A percentile compares a stretch with the other conserved stretches of the same genome.
phyloP scores from a whole-genome alignment of 1,140 invertebrate genomes.

The Himalopsyche phryganea region DNA sequence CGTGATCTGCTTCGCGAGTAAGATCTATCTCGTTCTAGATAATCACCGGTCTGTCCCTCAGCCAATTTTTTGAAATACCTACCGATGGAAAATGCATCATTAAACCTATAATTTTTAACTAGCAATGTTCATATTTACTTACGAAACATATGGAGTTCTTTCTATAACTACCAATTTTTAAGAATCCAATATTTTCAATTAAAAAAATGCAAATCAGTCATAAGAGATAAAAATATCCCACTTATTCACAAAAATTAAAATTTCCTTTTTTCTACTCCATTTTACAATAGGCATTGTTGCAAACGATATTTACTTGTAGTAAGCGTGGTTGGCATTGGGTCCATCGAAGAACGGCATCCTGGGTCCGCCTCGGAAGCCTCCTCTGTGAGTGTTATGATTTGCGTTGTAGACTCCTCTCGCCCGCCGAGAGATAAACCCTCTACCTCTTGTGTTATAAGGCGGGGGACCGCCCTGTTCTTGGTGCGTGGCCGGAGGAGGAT shows the following conservation, averaged over 20 bases:
- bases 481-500: constrained; percentile 33
- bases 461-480: background rate
- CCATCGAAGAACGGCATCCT: constrained; percentile 46
- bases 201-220: too few species aligned
- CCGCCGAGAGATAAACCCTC: constrained; percentile 12
- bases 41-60: constrained; percentile 40
- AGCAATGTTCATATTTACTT: too few species aligned
- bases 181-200: too few species aligned
- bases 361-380: constrained; percentile 11
- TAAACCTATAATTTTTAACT: too few species aligned
- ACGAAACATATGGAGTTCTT: too few species aligned
- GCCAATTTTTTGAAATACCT: constrained; percentile 53
- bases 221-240: too few species aligned
- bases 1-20: constrained; percentile 37
- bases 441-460: background rate
- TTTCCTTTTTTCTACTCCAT: too few species aligned
- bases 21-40: constrained; percentile 38
- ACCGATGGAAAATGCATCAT: constrained; percentile 28
- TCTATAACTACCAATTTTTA: too few species aligned
- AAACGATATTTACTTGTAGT: constrained; percentile 44
- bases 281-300: too few species aligned
- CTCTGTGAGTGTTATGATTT: background rate
- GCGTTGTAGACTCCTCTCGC: background rate
- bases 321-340: constrained; percentile 43
- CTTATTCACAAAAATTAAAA: too few species aligned